Percentiles rank a stretch among this genome's conserved stretches.
Evolutionary conservation across 1,140 invertebrate species (phyloP).

Genomic region (Drosophila sp.): DNA sequence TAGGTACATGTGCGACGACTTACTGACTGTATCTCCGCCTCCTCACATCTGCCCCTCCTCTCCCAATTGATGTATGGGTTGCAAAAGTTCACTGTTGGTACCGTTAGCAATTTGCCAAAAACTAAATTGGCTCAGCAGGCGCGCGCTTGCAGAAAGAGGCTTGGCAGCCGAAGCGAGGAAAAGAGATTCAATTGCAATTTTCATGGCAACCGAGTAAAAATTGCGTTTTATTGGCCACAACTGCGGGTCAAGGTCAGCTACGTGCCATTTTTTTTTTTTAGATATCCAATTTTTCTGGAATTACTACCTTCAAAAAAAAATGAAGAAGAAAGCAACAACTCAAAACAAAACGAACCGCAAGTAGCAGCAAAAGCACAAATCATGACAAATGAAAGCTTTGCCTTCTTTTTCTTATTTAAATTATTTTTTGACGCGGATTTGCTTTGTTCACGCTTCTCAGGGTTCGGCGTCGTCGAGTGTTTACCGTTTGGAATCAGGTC

Average conservation of each 20-base stretch:
- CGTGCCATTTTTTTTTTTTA: constrained; percentile 75
- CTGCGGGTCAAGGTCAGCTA: constrained; percentile 74
- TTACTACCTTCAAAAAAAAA: constrained; percentile 44
- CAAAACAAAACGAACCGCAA: background rate
- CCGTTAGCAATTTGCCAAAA: constrained; percentile 77
- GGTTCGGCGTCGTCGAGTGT: constrained; percentile 37
- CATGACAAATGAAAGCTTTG: constrained; percentile 54
- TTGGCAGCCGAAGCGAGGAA: background rate
- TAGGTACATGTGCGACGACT: background rate
- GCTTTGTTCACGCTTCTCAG: constrained; percentile 61
- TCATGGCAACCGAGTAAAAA: constrained; percentile 39
- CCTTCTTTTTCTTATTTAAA: constrained; percentile 29
- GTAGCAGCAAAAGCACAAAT: constrained; percentile 23
- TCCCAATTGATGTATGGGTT: constrained; percentile 2
- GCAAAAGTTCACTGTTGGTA: constrained; percentile 48
- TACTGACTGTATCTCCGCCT: background rate
- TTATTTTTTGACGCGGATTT: constrained; percentile 53
- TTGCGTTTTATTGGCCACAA: constrained; percentile 69
- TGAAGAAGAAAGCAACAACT: constrained; percentile 17
- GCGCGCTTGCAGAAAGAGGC: background rate
- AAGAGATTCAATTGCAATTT: constrained; percentile 56
- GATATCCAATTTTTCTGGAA: constrained; percentile 5
- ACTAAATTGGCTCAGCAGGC: constrained; percentile 59
- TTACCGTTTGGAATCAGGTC: constrained; percentile 70
- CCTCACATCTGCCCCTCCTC: no score